These are phyloP conservation scores for Athene cunicularia DNA, from an alignment of 2,113 vertebrate species.

Conservation along the genomic window DNA sequence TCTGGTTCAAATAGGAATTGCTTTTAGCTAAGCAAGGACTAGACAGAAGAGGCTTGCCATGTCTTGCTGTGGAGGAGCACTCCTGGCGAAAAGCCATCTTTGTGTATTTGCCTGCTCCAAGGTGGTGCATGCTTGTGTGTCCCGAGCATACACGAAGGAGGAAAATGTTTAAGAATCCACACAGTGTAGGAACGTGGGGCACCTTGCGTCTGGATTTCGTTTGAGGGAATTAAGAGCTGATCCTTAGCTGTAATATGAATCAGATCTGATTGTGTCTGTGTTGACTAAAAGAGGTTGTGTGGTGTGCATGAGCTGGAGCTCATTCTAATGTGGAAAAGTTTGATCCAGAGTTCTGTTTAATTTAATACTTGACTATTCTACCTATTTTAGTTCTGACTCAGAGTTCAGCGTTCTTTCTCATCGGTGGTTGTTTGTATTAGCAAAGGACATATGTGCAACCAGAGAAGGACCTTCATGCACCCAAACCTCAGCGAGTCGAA, in stretches of 20 bases:
- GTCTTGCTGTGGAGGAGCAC: rapidly evolving
- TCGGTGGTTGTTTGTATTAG: not conserved
- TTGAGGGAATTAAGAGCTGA: conserved; percentile 68
- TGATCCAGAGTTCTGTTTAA: conserved; percentile 57
- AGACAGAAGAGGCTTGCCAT: not conserved
- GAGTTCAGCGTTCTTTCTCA: not conserved
- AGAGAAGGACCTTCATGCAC: not conserved
- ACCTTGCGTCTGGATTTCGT: conserved; percentile 44
- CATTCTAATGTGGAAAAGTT: conserved; percentile 62
- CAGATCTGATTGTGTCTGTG: conserved; percentile 51
- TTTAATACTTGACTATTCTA: conserved; percentile 57
- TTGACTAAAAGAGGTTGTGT: conserved; percentile 39
- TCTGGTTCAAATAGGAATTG: not conserved
- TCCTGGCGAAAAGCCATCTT: not conserved
- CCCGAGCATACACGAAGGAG: not conserved
- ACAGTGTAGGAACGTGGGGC: not conserved
- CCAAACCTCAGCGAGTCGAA: not conserved
- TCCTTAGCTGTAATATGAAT: conserved; percentile 56
- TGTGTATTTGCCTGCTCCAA: not conserved
- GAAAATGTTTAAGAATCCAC: conserved; percentile 25
- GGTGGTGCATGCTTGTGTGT: rapidly evolving
- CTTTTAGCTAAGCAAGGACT: not conserved
- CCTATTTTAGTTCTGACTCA: conserved; percentile 34
- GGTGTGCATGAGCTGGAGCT: not conserved
- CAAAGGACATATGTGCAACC: not conserved